These are phyloP conservation scores for Acleris sparsana DNA, from an alignment of 2,888 invertebrate species.

Conservation along the genomic window DNA sequence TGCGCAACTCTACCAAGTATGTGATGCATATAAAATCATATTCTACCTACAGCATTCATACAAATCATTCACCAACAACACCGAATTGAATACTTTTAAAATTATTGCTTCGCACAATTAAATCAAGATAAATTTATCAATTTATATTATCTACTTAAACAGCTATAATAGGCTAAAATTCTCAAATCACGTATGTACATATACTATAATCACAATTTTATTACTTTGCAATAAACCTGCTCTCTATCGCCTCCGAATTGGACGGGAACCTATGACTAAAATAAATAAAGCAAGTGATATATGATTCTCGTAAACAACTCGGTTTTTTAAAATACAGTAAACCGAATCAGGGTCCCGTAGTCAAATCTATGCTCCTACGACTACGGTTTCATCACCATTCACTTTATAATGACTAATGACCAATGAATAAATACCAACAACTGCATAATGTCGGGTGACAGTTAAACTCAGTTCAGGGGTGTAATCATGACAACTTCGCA, in stretches of 20 bases:
- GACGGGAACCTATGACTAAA: constrained; percentile 35
- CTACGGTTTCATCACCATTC: no score
- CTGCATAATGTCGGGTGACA: no score
- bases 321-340: no score
- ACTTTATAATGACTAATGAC: no score
- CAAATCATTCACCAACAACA: constrained; percentile 9
- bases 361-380: no score
- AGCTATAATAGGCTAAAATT: constrained; percentile 28
- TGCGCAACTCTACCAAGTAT: constrained; percentile 6
- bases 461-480: no score
- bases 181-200: constrained; percentile 34
- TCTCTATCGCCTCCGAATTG: constrained; percentile 32
- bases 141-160: constrained; percentile 30
- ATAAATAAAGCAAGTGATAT: constrained; percentile 26
- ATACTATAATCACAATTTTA: constrained; percentile 34
- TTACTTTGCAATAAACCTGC: constrained; percentile 28
- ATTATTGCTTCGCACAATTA: constrained; percentile 30
- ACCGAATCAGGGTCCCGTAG: no score
- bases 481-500: no score
- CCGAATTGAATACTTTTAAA: constrained; percentile 14
- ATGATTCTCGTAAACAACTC: no score
- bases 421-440: no score
- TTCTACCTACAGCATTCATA: constrained; percentile 2
- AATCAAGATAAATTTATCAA: constrained; percentile 28
- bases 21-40: constrained; percentile 15